Base-by-base conservation (phyloP, 2,888 invertebrate genomes). In the Andrena bicolor region DNA sequence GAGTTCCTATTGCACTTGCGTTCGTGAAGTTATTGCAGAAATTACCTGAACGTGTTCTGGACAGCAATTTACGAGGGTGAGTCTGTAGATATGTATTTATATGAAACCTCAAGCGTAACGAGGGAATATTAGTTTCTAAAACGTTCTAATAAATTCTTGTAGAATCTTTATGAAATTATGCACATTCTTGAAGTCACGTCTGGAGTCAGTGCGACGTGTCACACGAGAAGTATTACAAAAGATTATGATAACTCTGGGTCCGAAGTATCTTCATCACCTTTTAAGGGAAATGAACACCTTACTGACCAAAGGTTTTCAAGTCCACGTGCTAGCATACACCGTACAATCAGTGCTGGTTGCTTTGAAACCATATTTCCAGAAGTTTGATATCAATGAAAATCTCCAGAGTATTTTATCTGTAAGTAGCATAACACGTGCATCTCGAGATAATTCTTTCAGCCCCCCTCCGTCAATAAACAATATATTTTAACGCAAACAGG, bases 141-240 rank as follows among this genome's bases (percentile, higher is more conserved):
- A 70, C 53, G 56, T 56, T 63, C 32, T 56, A n/a, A 26, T 32
- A 13, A 16, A 65, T 72, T 72, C 35, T 82, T 84, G 79, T 68
- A 97, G 97, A 60, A 96, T 98, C 69, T 96, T 98, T 83, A 96
- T 97, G 95, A 99, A 99, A 93, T 95, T 99, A 0, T 98, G 98
- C 90, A 97, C 97, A 0, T 98, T 99, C 92, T 94, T 99, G 77
- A 98, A 98, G 93, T 99, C 99, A 0, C 97, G 97, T 2, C 94
- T 98, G 26, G 97, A 97, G 88, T 98, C 98, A 90, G 97, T 99
- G 2, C 95, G 99, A 58, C 96, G 97, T 91, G 94, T 96, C 0
- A 97, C 99, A 0, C 95, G 99, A 48, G 98, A 98, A 92, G 98
- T 98, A n/a, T 95, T 99, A n/a, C 97, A 97, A 88, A 97, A 98